Evolutionary conservation across 2,888 invertebrate genomes (phyloP), one percentile per base, ranked within the genome.

Genomic region (Megalurothrips usitatus): DNA sequence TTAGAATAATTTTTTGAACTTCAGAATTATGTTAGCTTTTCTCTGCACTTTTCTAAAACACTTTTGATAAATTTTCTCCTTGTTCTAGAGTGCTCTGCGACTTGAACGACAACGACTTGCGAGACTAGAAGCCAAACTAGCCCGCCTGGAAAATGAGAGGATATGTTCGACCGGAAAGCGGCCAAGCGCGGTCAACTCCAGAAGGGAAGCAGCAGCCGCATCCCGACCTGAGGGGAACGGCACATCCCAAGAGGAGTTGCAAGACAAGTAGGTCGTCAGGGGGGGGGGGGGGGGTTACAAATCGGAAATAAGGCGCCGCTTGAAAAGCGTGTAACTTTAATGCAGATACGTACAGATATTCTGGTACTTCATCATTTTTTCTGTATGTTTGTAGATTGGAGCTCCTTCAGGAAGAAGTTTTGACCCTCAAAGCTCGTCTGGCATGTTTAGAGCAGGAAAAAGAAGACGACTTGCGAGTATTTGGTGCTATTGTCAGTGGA

Each of bases 391-490:
- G 47, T 52, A 84, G 84, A 78, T 79, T 92, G 81, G 91, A 92
- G 85, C 86, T 93, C 81, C 89, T 92, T 0, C 90, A 92, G 84
- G 92, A 93, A 86, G 91, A 91, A 84, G 88, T 92, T 78, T 90
- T 91, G 85, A 90, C 91, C 26, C 87, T 93, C 85, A 90, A 91
- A 85, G 90, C 91, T 78, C 89, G 91, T 85, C 85, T 93, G 68
- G 90, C 90, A 84, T 91, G 92, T 85, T 88, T 92, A 52, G 90
- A 91, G 84, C 90, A 90, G 83, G 92, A 93, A 84, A 91, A 92
- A 84, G 89, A 84, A n/a, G 84, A 84, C n/a, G 84, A 84, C 34
- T 79, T 82, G 49, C 79, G 82, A 14, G 82, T 81, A 58, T 84
- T 82, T 78, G 82, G 82, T 28, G 80, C 82, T 58, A 83, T 84